phyloP scores from a whole-genome alignment of 2,797 vertebrate genomes.

The Urocyon cinereoargenteus region DNA sequence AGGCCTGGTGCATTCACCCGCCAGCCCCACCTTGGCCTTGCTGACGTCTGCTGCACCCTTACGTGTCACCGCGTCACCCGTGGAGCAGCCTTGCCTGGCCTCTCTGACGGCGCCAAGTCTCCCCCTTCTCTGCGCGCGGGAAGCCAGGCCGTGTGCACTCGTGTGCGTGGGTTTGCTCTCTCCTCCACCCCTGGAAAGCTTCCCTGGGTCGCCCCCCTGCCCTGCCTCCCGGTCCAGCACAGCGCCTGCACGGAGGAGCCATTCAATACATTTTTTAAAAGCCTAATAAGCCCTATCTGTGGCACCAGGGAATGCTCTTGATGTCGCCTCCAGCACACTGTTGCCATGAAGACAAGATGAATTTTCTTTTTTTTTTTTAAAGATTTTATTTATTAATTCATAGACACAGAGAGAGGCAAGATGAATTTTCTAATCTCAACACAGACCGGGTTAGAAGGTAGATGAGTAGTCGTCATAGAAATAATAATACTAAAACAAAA shows the following conservation, averaged over 20 bases:
- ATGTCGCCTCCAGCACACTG: neutral
- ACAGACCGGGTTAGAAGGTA: conserved; percentile 20
- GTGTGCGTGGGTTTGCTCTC: neutral
- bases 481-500: neutral
- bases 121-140: neutral
- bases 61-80: neutral
- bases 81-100: neutral
- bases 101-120: neutral
- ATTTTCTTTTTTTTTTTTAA: no score
- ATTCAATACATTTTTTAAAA: neutral
- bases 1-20: neutral
- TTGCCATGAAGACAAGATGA: neutral
- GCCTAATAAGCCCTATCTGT: neutral
- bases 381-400: no score
- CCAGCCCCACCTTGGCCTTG: neutral
- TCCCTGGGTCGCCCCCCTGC: neutral
- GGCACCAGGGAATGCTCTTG: neutral
- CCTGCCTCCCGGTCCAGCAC: neutral
- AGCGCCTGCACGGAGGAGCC: neutral
- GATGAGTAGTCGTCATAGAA: neutral
- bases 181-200: neutral
- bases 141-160: neutral
- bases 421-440: conserved; percentile 2
- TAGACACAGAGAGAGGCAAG: no score
- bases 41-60: neutral